phyloP scores from a whole-genome alignment of 2,797 vertebrate species.

The Acropternis orthonyx region DNA sequence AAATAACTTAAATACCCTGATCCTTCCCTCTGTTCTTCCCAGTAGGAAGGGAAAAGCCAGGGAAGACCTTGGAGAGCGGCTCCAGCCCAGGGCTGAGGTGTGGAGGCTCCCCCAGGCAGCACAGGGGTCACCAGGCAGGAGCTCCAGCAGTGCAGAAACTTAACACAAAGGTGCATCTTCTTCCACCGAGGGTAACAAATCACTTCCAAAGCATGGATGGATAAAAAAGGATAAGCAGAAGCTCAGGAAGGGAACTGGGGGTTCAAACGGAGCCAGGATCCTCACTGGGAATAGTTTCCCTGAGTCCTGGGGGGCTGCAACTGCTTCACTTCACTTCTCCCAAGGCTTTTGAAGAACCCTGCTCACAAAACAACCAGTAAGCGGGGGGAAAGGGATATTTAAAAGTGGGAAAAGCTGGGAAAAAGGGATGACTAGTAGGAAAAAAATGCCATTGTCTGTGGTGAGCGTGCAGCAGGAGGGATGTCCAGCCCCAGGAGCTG shows the following conservation, averaged over 20 bases:
- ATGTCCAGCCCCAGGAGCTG: neutral
- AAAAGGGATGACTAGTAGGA: neutral
- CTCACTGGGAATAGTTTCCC: neutral
- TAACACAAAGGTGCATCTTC: neutral
- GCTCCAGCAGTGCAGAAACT: neutral
- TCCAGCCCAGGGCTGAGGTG: neutral
- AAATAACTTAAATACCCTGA: neutral
- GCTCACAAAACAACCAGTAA: neutral
- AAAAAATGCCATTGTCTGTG: neutral
- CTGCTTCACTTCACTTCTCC: neutral
- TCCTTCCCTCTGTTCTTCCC: neutral
- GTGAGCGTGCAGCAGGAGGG: neutral
- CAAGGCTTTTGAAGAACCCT: neutral
- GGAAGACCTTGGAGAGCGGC: neutral
- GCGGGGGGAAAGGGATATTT: rapidly evolving
- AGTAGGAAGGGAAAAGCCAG: neutral
- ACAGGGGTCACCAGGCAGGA: neutral
- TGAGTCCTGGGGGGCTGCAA: neutral
- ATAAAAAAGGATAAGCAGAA: neutral
- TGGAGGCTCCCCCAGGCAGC: neutral
- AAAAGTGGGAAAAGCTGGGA: neutral
- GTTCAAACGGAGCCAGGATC: neutral
- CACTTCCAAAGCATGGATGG: neutral
- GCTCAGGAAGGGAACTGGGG: neutral
- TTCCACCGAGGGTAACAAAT: neutral